Conservation (phyloP, 2,888 invertebrate species). For the Philereme transversata region DNA sequence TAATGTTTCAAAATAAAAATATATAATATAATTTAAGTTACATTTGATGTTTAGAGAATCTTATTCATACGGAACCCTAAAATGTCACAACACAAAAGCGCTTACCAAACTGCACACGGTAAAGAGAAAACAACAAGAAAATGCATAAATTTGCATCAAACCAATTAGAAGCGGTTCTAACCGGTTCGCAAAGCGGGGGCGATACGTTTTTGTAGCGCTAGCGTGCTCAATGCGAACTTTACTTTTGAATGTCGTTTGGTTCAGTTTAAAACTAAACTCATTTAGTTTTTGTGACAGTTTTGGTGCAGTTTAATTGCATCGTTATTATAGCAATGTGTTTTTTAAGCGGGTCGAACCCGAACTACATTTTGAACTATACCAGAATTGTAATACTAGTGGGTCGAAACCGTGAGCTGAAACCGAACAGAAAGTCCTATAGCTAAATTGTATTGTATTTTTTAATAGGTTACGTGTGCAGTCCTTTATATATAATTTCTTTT, state of each 20-base stretch:
- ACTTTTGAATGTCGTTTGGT: slow-evolving; percentile 4
- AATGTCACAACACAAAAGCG: slow-evolving; percentile 24
- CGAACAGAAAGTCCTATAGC: too few relatives aligned
- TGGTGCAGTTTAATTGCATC: background rate
- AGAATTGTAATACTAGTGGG: too few relatives aligned
- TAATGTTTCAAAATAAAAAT: too few relatives aligned
- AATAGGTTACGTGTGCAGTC: too few relatives aligned
- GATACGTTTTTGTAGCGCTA: slow-evolving; percentile 10
- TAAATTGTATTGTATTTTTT: too few relatives aligned
- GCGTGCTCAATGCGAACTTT: background rate
- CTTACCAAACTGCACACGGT: slow-evolving; percentile 36
- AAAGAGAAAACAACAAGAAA: slow-evolving; percentile 30
- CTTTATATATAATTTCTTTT: too few relatives aligned
- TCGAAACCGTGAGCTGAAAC: too few relatives aligned
- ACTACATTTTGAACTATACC: too few relatives aligned
- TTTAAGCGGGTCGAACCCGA: too few relatives aligned
- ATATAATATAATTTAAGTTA: background rate
- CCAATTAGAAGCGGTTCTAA: slow-evolving; percentile 43
- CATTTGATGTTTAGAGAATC: background rate
- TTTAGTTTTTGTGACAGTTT: slow-evolving; percentile 7
- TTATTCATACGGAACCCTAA: slow-evolving; percentile 15
- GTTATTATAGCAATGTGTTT: too few relatives aligned
- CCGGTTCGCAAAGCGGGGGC: slow-evolving; percentile 24
- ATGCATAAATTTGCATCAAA: slow-evolving; percentile 47
- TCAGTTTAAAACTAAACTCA: slow-evolving; percentile 6